Percentiles rank a stretch among this genome's conserved stretches.
Conservation (phyloP, 2,888 invertebrate species). For the Podabrus alpinus region DNA sequence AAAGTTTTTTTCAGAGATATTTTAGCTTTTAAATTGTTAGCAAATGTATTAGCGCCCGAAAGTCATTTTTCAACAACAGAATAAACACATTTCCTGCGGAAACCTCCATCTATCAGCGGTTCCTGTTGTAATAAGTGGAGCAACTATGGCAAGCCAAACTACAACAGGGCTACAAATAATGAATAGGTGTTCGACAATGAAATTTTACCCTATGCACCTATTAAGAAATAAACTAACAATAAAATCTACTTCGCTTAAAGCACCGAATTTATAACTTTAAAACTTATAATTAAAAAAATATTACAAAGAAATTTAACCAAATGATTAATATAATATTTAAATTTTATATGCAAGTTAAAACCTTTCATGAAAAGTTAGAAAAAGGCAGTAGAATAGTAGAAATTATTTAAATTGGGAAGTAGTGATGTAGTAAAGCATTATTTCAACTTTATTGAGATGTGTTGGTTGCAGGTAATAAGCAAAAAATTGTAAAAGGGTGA, state of each 20-base stretch:
- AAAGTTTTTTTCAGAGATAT: background rate
- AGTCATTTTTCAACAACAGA: constrained; percentile 51
- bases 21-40: constrained; percentile 25
- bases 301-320: background rate
- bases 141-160: constrained; percentile 30
- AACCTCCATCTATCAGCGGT: constrained; percentile 51
- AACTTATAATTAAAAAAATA: background rate
- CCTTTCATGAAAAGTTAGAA: too few species aligned
- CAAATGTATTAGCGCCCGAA: constrained; percentile 30
- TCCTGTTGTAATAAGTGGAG: constrained; percentile 45
- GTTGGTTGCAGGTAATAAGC: too few species aligned
- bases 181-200: constrained; percentile 40
- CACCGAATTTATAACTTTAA: background rate
- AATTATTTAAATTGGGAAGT: too few species aligned
- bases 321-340: background rate
- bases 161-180: constrained; percentile 38
- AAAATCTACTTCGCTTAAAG: background rate
- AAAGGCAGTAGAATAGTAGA: too few species aligned
- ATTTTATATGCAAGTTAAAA: background rate
- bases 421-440: too few species aligned
- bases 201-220: constrained; percentile 24
- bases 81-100: constrained; percentile 50
- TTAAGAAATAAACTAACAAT: background rate
- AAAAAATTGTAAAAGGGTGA: too few species aligned
- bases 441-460: too few species aligned